Evolutionary conservation across 2,888 invertebrate species (phyloP).

Genomic region (Yponomeuta malinellus): DNA sequence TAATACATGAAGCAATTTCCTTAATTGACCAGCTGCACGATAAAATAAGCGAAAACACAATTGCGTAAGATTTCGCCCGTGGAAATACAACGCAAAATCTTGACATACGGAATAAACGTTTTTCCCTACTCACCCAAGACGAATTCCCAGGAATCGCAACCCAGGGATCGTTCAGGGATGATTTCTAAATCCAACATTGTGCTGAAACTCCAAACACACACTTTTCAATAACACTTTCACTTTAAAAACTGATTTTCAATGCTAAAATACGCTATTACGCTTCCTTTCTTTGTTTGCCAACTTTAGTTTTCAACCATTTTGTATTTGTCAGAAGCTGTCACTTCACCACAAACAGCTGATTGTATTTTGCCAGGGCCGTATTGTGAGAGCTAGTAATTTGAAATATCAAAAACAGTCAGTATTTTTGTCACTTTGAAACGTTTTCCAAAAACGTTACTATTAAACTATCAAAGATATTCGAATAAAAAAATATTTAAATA

Average conservation of each 20-base stretch:
- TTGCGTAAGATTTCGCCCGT: slow-evolving; percentile 64
- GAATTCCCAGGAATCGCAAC: slow-evolving; percentile 99
- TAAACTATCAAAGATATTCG: too few species aligned
- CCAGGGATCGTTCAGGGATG: slow-evolving; percentile 94
- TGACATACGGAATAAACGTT: slow-evolving; percentile 69
- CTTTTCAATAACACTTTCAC: slow-evolving; percentile 75
- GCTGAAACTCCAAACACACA: slow-evolving; percentile 86
- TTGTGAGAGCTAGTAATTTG: slow-evolving; percentile 19
- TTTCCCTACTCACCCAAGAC: slow-evolving; percentile 85
- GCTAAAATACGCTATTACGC: slow-evolving; percentile 64
- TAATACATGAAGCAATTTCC: slow-evolving; percentile 8
- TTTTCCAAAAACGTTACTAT: too few species aligned
- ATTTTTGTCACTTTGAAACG: too few species aligned
- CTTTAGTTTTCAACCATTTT: slow-evolving; percentile 77
- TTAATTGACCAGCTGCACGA: slow-evolving; percentile 30
- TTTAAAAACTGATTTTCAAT: slow-evolving; percentile 54
- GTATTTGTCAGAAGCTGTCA: slow-evolving; percentile 77
- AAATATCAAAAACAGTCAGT: too few species aligned
- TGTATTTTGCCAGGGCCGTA: slow-evolving; percentile 65
- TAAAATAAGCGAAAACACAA: slow-evolving; percentile 38
- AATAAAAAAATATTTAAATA: too few species aligned
- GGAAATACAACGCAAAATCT: slow-evolving; percentile 72
- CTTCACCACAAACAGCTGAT: slow-evolving; percentile 73
- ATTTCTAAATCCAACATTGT: slow-evolving; percentile 97
- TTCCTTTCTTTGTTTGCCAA: slow-evolving; percentile 76